These are phyloP conservation scores for Platichthys stellatus DNA, from an alignment of 2,113 vertebrate species.

Conservation along the genomic window DNA sequence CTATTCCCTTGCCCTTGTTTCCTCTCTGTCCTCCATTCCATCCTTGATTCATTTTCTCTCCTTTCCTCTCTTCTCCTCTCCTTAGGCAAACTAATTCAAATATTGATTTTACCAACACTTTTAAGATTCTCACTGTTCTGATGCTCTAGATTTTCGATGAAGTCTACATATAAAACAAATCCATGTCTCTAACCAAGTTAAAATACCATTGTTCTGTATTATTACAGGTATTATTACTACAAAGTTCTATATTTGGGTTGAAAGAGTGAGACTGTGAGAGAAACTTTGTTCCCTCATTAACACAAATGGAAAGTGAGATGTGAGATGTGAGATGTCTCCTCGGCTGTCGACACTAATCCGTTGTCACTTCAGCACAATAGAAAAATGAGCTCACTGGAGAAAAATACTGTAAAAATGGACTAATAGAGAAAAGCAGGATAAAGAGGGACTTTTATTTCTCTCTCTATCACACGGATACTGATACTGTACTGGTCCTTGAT, in stretches of 20 bases:
- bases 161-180: too few relatives aligned
- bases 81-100: background rate
- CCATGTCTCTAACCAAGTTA: too few relatives aligned
- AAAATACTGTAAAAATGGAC: conserved; percentile 27
- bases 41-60: background rate
- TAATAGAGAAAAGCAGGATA: conserved; percentile 19
- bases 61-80: background rate
- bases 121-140: background rate
- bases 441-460: background rate
- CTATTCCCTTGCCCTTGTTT: background rate
- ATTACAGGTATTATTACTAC: conserved; percentile 18
- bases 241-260: conserved; percentile 33
- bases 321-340: conserved; percentile 18
- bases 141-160: background rate
- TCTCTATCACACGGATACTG: conserved; percentile 21
- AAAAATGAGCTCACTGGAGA: conserved; percentile 25
- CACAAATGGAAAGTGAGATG: conserved; percentile 22
- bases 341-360: conserved; percentile 45
- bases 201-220: too few relatives aligned
- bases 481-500: conserved; percentile 17
- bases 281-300: conserved; percentile 37
- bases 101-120: conserved; percentile 7
- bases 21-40: background rate
- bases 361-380: conserved; percentile 51
- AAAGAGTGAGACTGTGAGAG: conserved; percentile 4